Evolutionary conservation across 2,888 invertebrate species (phyloP).

Genomic region (Ernsta delagoae): DNA sequence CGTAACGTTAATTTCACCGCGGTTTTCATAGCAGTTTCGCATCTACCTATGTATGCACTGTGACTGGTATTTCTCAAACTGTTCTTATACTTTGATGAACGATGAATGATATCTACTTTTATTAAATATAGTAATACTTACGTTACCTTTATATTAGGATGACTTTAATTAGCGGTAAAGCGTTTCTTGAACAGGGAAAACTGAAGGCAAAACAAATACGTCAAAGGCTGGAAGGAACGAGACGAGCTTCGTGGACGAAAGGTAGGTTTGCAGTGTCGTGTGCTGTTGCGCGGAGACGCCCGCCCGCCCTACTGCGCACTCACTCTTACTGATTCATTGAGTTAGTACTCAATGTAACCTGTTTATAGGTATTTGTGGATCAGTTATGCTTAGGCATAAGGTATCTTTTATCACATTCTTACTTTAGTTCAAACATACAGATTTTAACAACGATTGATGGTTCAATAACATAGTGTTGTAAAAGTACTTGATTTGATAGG

Average conservation of each 20-base stretch:
- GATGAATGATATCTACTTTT: conserved; percentile 1
- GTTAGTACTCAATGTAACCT: background rate
- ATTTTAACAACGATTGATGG: background rate
- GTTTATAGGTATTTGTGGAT: background rate
- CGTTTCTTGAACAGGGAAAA: conserved; percentile 8
- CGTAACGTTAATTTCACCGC: conserved; percentile 11
- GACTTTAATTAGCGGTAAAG: background rate
- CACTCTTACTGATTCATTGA: background rate
- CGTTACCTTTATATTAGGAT: conserved; percentile 6
- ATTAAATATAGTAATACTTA: background rate
- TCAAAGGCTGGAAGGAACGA: conserved; percentile 10
- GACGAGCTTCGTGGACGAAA: conserved; percentile 54
- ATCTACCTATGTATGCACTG: background rate
- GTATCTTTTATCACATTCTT: background rate
- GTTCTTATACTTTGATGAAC: background rate
- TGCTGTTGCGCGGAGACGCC: conserved; percentile 34
- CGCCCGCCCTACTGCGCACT: background rate
- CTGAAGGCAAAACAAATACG: conserved; percentile 28
- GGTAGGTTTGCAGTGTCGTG: conserved; percentile 56
- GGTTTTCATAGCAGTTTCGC: background rate
- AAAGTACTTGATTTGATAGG: background rate
- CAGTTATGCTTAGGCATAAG: background rate
- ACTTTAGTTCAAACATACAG: background rate
- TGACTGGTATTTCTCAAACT: background rate
- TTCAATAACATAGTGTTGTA: background rate